Base-by-base conservation (phyloP, 2,113 vertebrate species). In the Rhea pennata region DNA sequence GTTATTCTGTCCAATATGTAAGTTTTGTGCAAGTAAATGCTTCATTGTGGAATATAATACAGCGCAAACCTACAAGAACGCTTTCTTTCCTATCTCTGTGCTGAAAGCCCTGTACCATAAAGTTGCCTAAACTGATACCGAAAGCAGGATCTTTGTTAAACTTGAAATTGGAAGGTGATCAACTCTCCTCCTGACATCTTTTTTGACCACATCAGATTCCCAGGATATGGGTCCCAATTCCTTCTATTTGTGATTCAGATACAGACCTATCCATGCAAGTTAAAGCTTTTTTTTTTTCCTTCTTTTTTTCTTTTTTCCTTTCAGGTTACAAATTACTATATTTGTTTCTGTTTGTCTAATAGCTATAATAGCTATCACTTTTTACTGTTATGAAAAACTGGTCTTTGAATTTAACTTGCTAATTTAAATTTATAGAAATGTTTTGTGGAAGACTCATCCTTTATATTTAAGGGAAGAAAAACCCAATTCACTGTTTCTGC, bases 401-500 rank as follows among this genome's bases (percentile, higher is more conserved):
- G 48, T 70, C 29, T 27, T 2, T 50, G 39, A 87, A 70, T 67
- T 84, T 44, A 71, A 74, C 8, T 87, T 74, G 16, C 50, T 51
- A 40, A 40, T 17, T 53, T 16, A 56, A 89, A 79, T 85, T 10
- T 61, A 29, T 56, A 5, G 24, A 24, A 58, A 23, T 46, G 2
- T 59, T 72, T 77, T 80, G 8, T 80, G 27, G 33, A 44, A 33
- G 12, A 61, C 3, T 29, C 1, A 0, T 51, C 9, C 78, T 79
- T 48, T 50, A 9, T 54, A 42, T 72, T 87, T 77, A 46, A 40
- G 29, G n/a, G 86, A 80, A 26, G 27, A 85, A 79, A 70, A 73
- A 11, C 3, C 12, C 46, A 87, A 29, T 11, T 74, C 0, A 0
- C 1, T 66, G 4, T 62, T 46, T 73, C 40, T 86, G 46, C 23